phyloP scores from a whole-genome alignment of 1,140 invertebrate species.

The Apis dorsata region DNA sequence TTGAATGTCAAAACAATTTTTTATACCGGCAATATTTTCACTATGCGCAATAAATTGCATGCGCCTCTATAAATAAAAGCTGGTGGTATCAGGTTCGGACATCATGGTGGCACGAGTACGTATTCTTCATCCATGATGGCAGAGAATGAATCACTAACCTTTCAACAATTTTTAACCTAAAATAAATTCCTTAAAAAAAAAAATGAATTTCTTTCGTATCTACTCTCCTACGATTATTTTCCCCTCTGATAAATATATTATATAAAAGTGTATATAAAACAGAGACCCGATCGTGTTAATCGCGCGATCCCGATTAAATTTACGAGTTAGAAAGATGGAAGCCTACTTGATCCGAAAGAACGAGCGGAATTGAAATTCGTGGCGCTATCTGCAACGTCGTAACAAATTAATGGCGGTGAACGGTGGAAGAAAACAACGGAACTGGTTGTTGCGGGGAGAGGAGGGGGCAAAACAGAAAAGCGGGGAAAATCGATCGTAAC shows the following conservation, averaged over 20 bases:
- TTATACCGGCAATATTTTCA: background rate
- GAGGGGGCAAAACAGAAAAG: conserved; percentile 44
- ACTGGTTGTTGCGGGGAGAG: background rate
- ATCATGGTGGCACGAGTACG: background rate
- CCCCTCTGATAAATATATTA: too few species aligned
- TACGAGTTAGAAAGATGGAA: background rate
- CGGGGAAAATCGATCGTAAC: conserved; percentile 56
- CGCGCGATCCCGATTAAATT: too few species aligned
- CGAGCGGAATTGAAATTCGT: background rate
- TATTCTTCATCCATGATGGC: background rate
- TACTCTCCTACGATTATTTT: background rate
- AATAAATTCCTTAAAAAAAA: background rate
- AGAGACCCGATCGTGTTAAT: background rate
- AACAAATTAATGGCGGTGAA: conserved; percentile 23
- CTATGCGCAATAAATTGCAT: background rate
- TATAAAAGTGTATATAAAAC: background rate
- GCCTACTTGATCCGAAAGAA: background rate
- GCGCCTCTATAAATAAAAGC: conserved; percentile 2
- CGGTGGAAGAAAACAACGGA: conserved; percentile 18
- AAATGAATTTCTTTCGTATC: background rate
- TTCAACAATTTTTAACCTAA: background rate
- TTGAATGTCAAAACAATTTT: background rate
- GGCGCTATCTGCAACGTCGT: background rate
- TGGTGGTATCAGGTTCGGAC: background rate
- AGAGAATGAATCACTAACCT: background rate